These are phyloP conservation scores for Pelusios castaneus DNA, from an alignment of 2,113 vertebrate genomes.

Conservation along the genomic window DNA sequence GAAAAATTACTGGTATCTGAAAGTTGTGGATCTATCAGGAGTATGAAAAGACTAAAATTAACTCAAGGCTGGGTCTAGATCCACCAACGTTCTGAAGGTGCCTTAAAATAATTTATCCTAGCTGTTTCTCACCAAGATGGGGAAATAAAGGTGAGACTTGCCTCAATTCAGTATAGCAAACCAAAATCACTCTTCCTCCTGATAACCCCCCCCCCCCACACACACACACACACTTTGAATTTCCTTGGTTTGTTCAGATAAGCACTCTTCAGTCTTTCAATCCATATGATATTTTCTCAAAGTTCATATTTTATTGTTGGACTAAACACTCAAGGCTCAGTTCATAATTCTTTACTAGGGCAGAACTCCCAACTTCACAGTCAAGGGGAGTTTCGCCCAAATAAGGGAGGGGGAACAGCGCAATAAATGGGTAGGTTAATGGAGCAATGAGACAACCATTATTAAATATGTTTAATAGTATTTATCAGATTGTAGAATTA, in stretches of 20 bases:
- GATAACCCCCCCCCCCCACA: not conserved
- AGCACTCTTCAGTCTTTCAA: not conserved
- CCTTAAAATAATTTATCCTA: not conserved
- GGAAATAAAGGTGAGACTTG: not conserved
- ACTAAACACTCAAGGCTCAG: not conserved
- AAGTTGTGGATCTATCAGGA: not conserved
- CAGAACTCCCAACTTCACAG: conserved; percentile 10
- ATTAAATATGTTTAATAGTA: conserved; percentile 25
- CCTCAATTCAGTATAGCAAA: not conserved
- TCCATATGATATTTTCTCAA: conserved; percentile 5
- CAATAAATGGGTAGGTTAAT: not conserved
- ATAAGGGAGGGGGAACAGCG: conserved; percentile 14
- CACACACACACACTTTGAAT: not conserved
- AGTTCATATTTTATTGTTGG: not conserved
- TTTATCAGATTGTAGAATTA: conserved; percentile 11
- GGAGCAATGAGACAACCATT: conserved; percentile 7
- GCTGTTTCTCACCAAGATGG: not conserved
- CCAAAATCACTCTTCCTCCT: not conserved
- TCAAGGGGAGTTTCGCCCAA: not conserved
- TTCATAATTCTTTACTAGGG: not conserved
- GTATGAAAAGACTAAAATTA: not conserved
- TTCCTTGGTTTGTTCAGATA: not conserved
- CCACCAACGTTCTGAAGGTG: not conserved
- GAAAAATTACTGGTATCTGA: not conserved
- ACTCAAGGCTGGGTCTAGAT: not conserved